Evolutionary conservation across 2,113 vertebrate species (phyloP).

Genomic region (Tapirus terrestris): DNA sequence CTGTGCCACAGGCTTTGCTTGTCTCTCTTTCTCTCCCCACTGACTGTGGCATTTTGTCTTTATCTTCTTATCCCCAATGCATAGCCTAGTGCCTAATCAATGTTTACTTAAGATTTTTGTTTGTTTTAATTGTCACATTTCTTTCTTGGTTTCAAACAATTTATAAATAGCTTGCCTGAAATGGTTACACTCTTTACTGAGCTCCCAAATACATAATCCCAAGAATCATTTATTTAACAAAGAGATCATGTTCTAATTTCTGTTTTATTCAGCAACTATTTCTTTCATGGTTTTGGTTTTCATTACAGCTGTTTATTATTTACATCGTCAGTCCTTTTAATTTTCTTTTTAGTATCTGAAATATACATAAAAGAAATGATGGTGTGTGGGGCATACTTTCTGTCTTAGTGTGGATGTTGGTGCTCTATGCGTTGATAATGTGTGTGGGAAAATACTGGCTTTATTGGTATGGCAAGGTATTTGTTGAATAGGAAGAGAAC

Average conservation of each 20-base stretch:
- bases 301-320: constrained; percentile 1
- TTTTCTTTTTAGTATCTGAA: constrained; percentile 42
- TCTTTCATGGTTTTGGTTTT: constrained; percentile 53
- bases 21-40: not conserved
- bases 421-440: not conserved
- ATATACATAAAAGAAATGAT: constrained; percentile 1
- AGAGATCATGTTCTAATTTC: constrained; percentile 45
- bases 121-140: constrained; percentile 27
- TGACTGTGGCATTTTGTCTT: not conserved
- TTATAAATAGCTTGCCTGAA: constrained; percentile 8
- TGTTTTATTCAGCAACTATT: constrained; percentile 5
- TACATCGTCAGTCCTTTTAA: not conserved
- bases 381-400: not conserved
- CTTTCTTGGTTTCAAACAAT: constrained; percentile 11
- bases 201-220: constrained; percentile 3
- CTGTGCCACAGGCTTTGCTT: not conserved
- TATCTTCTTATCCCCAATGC: not conserved
- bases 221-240: not conserved
- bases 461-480: constrained; percentile 57
- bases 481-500: constrained; percentile 42
- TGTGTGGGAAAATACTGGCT: constrained; percentile 30
- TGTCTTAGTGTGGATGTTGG: constrained; percentile 21
- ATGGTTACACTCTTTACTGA: not conserved
- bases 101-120: constrained; percentile 18
- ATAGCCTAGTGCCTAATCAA: not conserved